phyloP scores from a whole-genome alignment of 2,113 vertebrate genomes.

The Patagioenas fasciata region DNA sequence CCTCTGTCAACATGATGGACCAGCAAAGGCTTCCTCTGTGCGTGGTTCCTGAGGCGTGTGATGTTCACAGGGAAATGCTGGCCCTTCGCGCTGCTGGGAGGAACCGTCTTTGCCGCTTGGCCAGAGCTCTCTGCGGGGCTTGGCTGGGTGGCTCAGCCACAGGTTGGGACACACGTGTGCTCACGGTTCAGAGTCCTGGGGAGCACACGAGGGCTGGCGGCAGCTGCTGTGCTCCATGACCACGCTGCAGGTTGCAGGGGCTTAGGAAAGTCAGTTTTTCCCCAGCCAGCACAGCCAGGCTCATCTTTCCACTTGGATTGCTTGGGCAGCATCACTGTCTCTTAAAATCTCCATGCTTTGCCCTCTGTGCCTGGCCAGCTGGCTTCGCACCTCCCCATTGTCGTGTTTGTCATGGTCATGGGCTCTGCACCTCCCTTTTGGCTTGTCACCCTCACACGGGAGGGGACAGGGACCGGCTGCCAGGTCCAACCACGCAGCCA shows the following conservation, averaged over 20 bases:
- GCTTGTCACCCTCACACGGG: accelerated
- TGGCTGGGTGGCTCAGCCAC: background rate
- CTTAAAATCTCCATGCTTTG: background rate
- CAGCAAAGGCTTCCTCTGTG: background rate
- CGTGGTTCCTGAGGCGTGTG: background rate
- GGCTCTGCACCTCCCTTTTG: background rate
- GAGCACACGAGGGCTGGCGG: background rate
- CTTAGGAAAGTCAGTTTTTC: background rate
- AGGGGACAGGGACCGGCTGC: background rate
- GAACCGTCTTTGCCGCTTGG: background rate
- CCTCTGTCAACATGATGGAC: background rate
- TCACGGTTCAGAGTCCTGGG: background rate
- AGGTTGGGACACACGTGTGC: accelerated
- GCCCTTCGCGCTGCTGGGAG: background rate
- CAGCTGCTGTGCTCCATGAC: background rate
- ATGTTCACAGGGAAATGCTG: background rate
- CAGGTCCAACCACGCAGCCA: background rate
- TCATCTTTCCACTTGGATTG: background rate
- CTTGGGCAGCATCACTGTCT: background rate
- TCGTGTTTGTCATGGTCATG: accelerated
- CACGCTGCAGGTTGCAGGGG: background rate
- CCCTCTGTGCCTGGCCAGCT: background rate
- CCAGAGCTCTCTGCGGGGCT: background rate
- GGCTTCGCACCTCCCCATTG: background rate
- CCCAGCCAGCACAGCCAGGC: background rate